Percentiles rank a stretch among this genome's conserved stretches.
These are phyloP conservation scores for Drosophila tsacasi DNA, from an alignment of 1,140 invertebrate genomes.

Conservation along the genomic window DNA sequence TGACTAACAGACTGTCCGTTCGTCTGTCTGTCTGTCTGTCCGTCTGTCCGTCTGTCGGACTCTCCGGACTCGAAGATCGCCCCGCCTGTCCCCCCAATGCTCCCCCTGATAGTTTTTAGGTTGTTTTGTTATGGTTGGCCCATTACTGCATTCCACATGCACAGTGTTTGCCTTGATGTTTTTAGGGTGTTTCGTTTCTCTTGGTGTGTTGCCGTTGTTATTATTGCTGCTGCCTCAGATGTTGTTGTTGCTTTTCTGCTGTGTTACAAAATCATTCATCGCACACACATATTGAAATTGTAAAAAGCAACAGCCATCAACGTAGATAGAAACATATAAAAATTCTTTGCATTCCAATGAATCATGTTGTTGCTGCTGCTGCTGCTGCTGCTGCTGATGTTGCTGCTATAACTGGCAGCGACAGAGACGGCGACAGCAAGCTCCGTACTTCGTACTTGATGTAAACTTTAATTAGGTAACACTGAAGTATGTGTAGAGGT, in stretches of 20 bases:
- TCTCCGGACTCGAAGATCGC: neutral
- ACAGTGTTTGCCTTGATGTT: slow-evolving; percentile 81
- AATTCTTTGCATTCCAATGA: slow-evolving; percentile 83
- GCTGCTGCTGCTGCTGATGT: slow-evolving; percentile 50
- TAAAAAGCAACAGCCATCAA: slow-evolving; percentile 67
- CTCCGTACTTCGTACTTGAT: slow-evolving; percentile 47
- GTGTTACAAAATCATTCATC: slow-evolving; percentile 83
- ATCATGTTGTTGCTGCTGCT: slow-evolving; percentile 66
- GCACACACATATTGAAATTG: slow-evolving; percentile 74
- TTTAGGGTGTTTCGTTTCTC: slow-evolving; percentile 77
- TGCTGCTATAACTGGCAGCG: slow-evolving; percentile 40
- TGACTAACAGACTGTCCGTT: slow-evolving; percentile 56
- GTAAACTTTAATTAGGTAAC: slow-evolving; percentile 83
- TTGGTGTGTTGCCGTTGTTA: slow-evolving; percentile 59
- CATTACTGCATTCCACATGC: slow-evolving; percentile 82
- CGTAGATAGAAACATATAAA: slow-evolving; percentile 81
- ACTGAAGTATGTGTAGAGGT: slow-evolving; percentile 79
- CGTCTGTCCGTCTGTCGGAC: slow-evolving; percentile 31
- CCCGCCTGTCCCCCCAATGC: neutral
- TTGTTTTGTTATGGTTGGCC: slow-evolving; percentile 76
- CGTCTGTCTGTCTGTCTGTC: slow-evolving; percentile 30
- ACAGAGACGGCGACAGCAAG: slow-evolving; percentile 60
- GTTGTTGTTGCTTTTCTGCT: slow-evolving; percentile 22
- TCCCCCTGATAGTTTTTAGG: slow-evolving; percentile 31
- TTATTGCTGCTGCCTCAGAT: slow-evolving; percentile 41